These are phyloP conservation scores for Manis javanica DNA, from an alignment of 2,797 vertebrate species.

Conservation along the genomic window DNA sequence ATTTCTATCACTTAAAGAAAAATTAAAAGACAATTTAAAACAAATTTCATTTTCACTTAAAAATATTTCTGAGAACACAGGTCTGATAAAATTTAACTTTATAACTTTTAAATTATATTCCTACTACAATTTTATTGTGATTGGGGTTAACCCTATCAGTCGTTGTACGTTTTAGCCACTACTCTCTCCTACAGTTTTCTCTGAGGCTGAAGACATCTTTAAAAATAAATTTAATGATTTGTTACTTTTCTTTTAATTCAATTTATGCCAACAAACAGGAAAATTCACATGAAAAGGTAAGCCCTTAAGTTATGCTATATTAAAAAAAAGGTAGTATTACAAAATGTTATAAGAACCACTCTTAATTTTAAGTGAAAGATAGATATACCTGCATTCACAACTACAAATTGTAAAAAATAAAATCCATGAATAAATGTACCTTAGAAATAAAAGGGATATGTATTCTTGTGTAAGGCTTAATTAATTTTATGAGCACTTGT, in stretches of 20 bases:
- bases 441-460: conserved; percentile 99
- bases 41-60: background rate
- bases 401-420: conserved; percentile 74
- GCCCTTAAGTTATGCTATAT: background rate
- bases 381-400: conserved; percentile 62
- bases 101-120: background rate
- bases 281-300: conserved; percentile 40
- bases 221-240: conserved; percentile 45
- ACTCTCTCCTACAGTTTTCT: background rate
- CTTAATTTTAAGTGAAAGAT: conserved; percentile 3
- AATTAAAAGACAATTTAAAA: conserved; percentile 41
- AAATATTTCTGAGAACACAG: background rate
- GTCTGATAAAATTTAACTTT: conserved; percentile 41
- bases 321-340: conserved; percentile 3
- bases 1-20: conserved; percentile 43
- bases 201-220: conserved; percentile 10
- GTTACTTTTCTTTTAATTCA: conserved; percentile 45
- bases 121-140: background rate
- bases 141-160: background rate
- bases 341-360: conserved; percentile 24
- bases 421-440: conserved; percentile 87
- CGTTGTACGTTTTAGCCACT: background rate
- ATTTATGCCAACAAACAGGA: conserved; percentile 50
- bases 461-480: conserved; percentile 99
- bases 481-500: conserved; percentile 99